Base-by-base conservation (phyloP, 2,888 invertebrate genomes). In the Galeruca laticollis region DNA sequence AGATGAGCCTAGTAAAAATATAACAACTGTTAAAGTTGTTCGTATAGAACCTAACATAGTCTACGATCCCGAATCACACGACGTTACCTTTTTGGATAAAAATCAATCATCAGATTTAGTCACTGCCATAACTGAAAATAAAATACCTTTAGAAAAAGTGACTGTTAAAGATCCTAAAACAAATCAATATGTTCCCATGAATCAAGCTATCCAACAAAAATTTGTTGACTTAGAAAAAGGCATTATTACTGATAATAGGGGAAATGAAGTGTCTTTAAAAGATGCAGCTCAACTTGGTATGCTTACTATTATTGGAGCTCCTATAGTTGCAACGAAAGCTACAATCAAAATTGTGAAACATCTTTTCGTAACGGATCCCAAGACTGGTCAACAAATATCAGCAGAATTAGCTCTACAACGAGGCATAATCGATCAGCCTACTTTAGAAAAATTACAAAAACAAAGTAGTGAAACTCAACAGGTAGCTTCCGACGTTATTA, bases 241-340 rank as follows among this genome's bases (percentile, higher is more conserved):
- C 4, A 90, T 92, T 63, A 92, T 94, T 76, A 88, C 87, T 68
- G 91, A 93, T 79, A 88, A 88, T 66, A 86, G 88, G 0, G 93
- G 93, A 2, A 88, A 89, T 59, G 90, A 88, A 79, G 88, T 94
- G 52, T 89, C 89, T 67, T 84, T 95, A 51, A 87, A 89, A 61
- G 93, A 94, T 77, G 95, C 95, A 1, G 90, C 92, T 13, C 93
- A 93, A 84, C 87, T 91, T 77, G 96, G 96, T 13, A 86, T 94
- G n/a, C 84, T 96, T 6, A 88, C 89, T 13, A 92, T 95, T 10
- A 83, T 91, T 59, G 95, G 94, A 51, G 90, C 92, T 9, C 94
- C 95, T 1, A 84, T 94, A 61, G 89, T 92, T 5, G 93, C 92
- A 5, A 90, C 91, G 1, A 90, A 92, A 68, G 90, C 91, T 75